Percentiles rank a stretch among this genome's conserved stretches.
These are phyloP conservation scores for Piscicola geometra DNA, from an alignment of 2,888 invertebrate genomes.

Conservation along the genomic window DNA sequence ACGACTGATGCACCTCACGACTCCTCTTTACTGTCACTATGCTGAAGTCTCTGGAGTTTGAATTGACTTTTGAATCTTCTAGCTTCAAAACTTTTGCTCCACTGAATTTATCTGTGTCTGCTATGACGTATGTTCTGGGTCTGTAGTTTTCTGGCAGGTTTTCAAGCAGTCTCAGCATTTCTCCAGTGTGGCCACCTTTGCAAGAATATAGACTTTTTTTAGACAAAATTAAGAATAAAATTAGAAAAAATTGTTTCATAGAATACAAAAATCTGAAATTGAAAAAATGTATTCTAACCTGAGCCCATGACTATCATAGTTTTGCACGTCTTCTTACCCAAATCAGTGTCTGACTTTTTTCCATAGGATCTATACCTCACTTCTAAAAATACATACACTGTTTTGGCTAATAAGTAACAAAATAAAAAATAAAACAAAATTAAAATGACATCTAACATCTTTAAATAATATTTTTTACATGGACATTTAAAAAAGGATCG, in stretches of 20 bases:
- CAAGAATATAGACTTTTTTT: not conserved
- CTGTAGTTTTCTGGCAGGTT: constrained; percentile 64
- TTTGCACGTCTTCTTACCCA: constrained; percentile 26
- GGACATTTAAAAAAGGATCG: no score
- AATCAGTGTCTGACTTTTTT: not conserved
- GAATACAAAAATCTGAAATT: not conserved
- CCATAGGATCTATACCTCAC: not conserved
- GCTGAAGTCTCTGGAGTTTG: constrained; percentile 37
- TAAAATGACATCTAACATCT: not conserved
- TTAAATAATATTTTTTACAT: not conserved
- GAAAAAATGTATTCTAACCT: constrained; percentile 21
- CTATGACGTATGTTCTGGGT: constrained; percentile 73
- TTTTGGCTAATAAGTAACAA: not conserved
- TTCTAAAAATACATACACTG: not conserved
- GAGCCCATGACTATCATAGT: constrained; percentile 40
- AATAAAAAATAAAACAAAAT: not conserved
- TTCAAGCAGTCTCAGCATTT: constrained; percentile 73
- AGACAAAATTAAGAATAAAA: no score
- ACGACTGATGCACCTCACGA: constrained; percentile 81
- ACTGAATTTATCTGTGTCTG: constrained; percentile 73
- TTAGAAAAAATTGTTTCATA: no score
- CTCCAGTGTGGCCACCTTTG: constrained; percentile 87
- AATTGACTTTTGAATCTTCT: constrained; percentile 35
- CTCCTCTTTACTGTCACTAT: constrained; percentile 72
- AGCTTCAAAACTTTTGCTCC: constrained; percentile 62